Conservation (phyloP, 2,113 vertebrate genomes). For the Cettia cetti region DNA sequence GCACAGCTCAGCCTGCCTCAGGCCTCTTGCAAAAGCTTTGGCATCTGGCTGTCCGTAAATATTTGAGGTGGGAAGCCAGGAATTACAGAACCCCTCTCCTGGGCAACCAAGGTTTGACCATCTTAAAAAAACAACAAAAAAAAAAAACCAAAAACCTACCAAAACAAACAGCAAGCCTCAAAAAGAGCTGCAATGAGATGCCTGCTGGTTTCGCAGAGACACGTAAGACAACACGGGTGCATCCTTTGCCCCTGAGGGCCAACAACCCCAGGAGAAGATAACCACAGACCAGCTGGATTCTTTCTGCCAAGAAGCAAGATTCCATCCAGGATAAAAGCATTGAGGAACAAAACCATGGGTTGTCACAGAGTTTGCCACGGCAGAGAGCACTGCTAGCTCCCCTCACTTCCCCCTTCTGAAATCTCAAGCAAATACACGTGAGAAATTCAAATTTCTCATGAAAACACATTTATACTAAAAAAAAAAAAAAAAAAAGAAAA, state of each 20-base stretch:
- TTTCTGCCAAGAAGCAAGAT: neutral
- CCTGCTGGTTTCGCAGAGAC: neutral
- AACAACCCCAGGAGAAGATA: neutral
- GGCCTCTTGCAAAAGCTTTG: neutral
- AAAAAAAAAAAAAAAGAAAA: neutral
- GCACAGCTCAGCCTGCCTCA: neutral
- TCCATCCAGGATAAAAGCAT: neutral
- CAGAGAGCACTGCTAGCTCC: rapidly evolving
- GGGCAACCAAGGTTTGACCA: constrained; percentile 12
- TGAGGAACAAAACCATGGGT: neutral
- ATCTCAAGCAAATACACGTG: neutral
- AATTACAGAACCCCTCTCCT: constrained; percentile 27
- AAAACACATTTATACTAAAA: neutral
- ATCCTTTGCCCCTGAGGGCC: neutral
- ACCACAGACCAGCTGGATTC: neutral
- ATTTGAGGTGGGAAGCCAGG: constrained; percentile 7
- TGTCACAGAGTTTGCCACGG: rapidly evolving
- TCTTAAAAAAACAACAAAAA: neutral
- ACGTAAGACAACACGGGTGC: neutral
- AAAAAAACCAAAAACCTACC: neutral
- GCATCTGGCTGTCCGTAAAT: neutral
- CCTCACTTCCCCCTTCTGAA: neutral
- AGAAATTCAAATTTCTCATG: neutral
- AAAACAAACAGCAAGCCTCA: neutral
- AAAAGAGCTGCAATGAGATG: neutral